Conservation (phyloP, 2,113 vertebrate genomes). For the Thamnophis sirtalis region DNA sequence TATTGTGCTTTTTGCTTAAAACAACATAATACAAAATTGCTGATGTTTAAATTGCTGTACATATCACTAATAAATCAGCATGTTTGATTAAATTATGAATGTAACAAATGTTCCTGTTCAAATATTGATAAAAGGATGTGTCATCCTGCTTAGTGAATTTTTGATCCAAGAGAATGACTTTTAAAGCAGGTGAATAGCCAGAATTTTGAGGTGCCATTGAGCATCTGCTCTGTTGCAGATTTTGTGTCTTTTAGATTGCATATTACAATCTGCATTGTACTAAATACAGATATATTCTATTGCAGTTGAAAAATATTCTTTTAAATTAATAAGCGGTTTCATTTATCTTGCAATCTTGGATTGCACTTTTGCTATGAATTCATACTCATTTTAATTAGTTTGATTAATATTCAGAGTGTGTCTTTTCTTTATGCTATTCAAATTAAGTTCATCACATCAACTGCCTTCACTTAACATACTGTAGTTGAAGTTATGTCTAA, state of each 20-base stretch:
- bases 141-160: slow-evolving; percentile 65
- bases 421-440: neutral
- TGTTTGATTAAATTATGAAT: slow-evolving; percentile 79
- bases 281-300: slow-evolving; percentile 58
- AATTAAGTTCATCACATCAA: neutral
- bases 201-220: slow-evolving; percentile 76
- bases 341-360: slow-evolving; percentile 41
- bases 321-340: slow-evolving; percentile 36
- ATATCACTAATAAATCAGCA: slow-evolving; percentile 73
- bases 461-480: slow-evolving; percentile 7
- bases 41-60: slow-evolving; percentile 76
- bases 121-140: slow-evolving; percentile 74
- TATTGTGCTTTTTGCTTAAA: slow-evolving; percentile 74
- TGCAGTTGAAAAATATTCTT: slow-evolving; percentile 36
- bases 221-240: slow-evolving; percentile 48
- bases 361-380: slow-evolving; percentile 33
- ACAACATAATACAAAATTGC: slow-evolving; percentile 69
- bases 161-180: slow-evolving; percentile 61
- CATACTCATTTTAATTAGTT: slow-evolving; percentile 38
- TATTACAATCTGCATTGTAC: slow-evolving; percentile 65
- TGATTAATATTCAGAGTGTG: slow-evolving; percentile 13
- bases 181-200: slow-evolving; percentile 70
- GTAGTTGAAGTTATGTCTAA: neutral
- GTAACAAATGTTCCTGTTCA: slow-evolving; percentile 70
- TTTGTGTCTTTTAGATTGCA: slow-evolving; percentile 69